Conservation (phyloP, 2,888 invertebrate genomes). For the Aleiodes testaceus region DNA sequence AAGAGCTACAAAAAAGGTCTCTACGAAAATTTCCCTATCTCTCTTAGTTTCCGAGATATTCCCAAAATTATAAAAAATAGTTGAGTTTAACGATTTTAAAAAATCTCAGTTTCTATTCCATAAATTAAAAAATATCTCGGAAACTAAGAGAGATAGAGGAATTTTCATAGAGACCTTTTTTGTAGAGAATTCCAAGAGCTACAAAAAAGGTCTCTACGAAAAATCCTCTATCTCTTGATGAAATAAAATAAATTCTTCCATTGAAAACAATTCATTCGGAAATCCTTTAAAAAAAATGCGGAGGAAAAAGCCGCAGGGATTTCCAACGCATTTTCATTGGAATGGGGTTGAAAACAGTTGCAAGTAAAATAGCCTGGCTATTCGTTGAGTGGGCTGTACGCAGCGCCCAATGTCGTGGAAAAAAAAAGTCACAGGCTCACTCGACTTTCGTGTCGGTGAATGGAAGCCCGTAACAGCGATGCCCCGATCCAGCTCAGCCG, state of each 20-base stretch:
- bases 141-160: too few relatives aligned
- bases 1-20: too few relatives aligned
- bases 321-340: slow-evolving; percentile 23
- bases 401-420: slow-evolving; percentile 8
- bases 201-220: too few relatives aligned
- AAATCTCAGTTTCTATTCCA: too few relatives aligned
- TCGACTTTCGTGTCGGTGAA: slow-evolving; percentile 35
- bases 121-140: too few relatives aligned
- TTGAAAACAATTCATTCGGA: slow-evolving; percentile 11
- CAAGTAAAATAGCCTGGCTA: slow-evolving; percentile 17
- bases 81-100: too few relatives aligned
- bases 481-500: slow-evolving; percentile 34
- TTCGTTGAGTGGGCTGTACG: slow-evolving; percentile 10
- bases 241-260: slow-evolving; percentile 1
- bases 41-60: too few relatives aligned
- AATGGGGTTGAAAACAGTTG: slow-evolving; percentile 18
- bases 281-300: slow-evolving; percentile 1
- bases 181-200: too few relatives aligned
- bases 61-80: too few relatives aligned
- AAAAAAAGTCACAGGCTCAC: slow-evolving; percentile 38
- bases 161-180: too few relatives aligned
- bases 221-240: too few relatives aligned
- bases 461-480: slow-evolving; percentile 25
- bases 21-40: too few relatives aligned
- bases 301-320: background rate